Evolutionary conservation across 2,888 invertebrate species (phyloP).

Genomic region (Muschampia plurimacula): DNA sequence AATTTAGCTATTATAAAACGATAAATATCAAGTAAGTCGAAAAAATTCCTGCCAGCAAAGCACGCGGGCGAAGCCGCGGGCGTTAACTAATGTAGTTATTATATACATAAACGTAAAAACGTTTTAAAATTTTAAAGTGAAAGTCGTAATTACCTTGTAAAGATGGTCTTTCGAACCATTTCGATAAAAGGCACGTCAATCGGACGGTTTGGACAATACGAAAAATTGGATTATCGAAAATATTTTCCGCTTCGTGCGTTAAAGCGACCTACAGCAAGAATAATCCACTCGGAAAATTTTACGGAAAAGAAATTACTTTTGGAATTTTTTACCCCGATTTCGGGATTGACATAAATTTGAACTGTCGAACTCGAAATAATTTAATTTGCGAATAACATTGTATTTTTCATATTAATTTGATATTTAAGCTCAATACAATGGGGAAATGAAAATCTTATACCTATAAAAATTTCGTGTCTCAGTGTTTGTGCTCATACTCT

Average conservation of each 20-base stretch:
- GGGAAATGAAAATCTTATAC: no score
- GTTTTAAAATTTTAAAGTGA: background rate
- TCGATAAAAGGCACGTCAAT: background rate
- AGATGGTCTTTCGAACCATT: background rate
- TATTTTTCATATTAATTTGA: no score
- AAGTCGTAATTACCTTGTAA: background rate
- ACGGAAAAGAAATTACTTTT: slow-evolving; percentile 21
- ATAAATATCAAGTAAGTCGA: no score
- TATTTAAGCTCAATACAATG: no score
- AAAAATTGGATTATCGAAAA: slow-evolving; percentile 20
- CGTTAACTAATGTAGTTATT: no score
- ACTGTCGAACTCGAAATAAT: slow-evolving; percentile 34
- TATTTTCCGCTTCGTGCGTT: slow-evolving; percentile 7
- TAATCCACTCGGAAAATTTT: slow-evolving; percentile 20
- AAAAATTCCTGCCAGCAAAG: no score
- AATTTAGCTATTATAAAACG: no score
- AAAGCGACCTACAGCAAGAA: slow-evolving; percentile 12
- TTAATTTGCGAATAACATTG: slow-evolving; percentile 31
- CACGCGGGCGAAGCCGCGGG: no score
- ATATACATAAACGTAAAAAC: background rate
- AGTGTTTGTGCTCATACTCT: no score
- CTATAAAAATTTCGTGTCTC: no score
- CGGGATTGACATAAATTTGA: slow-evolving; percentile 28
- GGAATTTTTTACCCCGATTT: slow-evolving; percentile 25
- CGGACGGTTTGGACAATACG: background rate